Evolutionary conservation across 2,888 invertebrate species (phyloP).

Genomic region (Deroplatys truncata): DNA sequence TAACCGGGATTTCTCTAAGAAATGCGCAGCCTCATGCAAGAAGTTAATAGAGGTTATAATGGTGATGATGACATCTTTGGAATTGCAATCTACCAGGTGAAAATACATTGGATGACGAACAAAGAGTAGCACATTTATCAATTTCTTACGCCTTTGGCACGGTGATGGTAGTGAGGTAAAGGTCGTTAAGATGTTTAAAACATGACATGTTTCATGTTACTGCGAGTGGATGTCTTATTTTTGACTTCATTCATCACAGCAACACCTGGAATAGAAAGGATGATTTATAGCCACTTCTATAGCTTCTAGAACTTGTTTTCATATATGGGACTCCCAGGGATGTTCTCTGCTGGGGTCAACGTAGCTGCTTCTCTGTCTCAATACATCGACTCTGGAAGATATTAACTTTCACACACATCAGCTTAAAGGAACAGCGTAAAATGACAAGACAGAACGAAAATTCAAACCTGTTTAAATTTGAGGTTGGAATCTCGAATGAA

Average conservation of each 20-base stretch:
- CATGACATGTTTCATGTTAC: neutral
- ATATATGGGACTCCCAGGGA: neutral
- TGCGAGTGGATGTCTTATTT: neutral
- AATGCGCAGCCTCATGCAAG: neutral
- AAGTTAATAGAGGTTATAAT: neutral
- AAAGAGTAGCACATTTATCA: neutral
- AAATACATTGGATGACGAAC: neutral
- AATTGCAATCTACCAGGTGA: neutral
- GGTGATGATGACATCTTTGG: neutral
- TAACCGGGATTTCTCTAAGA: neutral
- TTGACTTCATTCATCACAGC: neutral
- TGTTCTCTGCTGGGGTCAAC: neutral
- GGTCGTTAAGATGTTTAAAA: neutral
- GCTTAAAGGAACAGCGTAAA: no score
- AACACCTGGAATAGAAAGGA: neutral
- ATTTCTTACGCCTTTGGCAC: neutral
- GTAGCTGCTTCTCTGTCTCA: neutral
- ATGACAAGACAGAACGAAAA: no score
- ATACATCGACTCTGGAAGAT: no score
- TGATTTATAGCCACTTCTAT: neutral
- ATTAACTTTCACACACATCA: no score
- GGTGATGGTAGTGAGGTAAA: neutral
- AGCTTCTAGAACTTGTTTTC: neutral
- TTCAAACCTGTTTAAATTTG: no score
- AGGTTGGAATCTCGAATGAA: no score